Base-by-base conservation (phyloP, 2,113 vertebrate genomes). In the Hypanus sabinus region DNA sequence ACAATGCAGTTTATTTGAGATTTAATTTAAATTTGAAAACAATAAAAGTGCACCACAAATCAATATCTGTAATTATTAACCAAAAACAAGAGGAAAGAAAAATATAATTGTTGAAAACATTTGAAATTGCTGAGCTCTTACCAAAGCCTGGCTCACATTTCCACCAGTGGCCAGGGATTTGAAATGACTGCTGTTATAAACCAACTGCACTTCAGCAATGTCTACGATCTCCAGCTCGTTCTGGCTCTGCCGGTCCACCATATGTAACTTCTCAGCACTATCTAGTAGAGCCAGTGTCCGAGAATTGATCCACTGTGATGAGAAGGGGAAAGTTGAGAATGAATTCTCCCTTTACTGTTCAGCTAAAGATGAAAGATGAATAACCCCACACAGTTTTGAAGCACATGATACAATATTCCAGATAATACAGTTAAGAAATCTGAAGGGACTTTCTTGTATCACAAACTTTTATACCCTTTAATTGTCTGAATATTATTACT, bases 121-220 rank as follows among this genome's bases (percentile, higher is more conserved):
- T 16, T 62, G 36, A 4, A 14, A 62, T 38, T 5, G 16, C 9
- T 22, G 71, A 36, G 14, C 95, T 33, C 96, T 96, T 96, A 99
- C 98, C 98, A 99, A 96, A 14, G 99, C 99, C 96, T 99, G 98
- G 57, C 98, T 99, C 94, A 99, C 99, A 0, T 99, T 99, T 87
- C 99, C 99, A 95, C 99, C 99, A 0, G 99, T 99, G 93, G 99
- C 99, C 81, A 99, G 94, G 0, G 99, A 99, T 95, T 99, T 99
- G 96, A 99, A 99, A 95, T 99, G 98, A 95, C 98, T 98, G 97
- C 98, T 99, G 95, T 99, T 99, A 94, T 99, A 99, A 94, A 99
- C 98, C 71, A 99, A 96, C 94, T 99, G 98, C 94, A 99, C 98
- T 95, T 99, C 98, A 0, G 98, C 97, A 95, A 99, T 96, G 96